Evolutionary conservation across 2,888 invertebrate genomes (phyloP), one percentile per base, ranked within the genome.

Genomic region (Acrobasis consociella): DNA sequence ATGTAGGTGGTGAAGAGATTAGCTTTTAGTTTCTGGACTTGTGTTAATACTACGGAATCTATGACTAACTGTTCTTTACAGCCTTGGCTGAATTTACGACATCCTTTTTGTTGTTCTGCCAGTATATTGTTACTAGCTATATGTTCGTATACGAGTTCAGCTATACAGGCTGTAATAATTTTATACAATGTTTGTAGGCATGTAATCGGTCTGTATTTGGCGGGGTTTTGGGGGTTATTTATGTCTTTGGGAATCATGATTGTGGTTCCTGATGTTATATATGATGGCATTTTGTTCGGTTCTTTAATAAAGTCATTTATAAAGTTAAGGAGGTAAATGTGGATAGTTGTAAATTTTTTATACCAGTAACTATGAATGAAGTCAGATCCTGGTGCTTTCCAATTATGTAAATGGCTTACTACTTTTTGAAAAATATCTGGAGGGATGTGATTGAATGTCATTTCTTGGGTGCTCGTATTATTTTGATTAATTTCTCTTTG

Each of bases 101-200:
- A 71, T 5, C 70, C 68, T 64, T 71, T 72, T 51, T 73, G 70
- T 62, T 72, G 64, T 62, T 69, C 70, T 3, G 70, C 39, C 31
- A 74, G 9, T 0, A 74, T 68, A 1, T 68, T 69, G 31, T 74
- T 65, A 9, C 50, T 9, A 5, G 58, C 31, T 0, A 67, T 9
- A 42, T 73, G 70, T 37, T 39, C 42, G 49, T 72, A 62, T 7
- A 73, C 68, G 9, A 66, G 9, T 58, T 72, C 59, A 1, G 68
- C 52, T 1, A 74, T 62, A 9, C 68, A 70, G 1, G 66, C 49
- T 9, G 70, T 73, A 1, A 71, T 31, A 0, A 72, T 65, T 69
- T 73, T 75, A 49, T 70, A 72, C 0, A 72, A 51, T 2, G 68
- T 75, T 66, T 69, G 73, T 9, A 75, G 58, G 46, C 75, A 77